Base-by-base conservation (phyloP, 1,140 invertebrate species). In the Drosophila nigromelanica region DNA sequence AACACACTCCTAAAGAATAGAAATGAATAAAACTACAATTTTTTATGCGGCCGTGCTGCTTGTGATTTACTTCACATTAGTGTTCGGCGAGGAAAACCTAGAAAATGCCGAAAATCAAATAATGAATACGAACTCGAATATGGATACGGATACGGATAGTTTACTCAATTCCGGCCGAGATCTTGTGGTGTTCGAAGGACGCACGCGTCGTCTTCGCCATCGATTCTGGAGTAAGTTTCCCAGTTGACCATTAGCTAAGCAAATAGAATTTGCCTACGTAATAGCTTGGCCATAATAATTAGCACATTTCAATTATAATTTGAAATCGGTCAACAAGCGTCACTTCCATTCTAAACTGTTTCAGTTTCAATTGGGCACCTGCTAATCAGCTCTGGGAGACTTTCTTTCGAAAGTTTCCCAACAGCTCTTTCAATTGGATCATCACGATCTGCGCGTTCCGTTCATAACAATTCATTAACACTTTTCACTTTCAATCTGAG, bases 401-500 rank as follows among this genome's bases (percentile, higher is more conserved):
- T 89, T 89, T 89, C 80, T 89, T 89, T 83, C 62, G 80, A 89
- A 89, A 89, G 79, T 89, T 83, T 56, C 37, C 69, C 56, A 12
- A 15, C 55, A 60, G 55, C n/a, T 51, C 52, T 66, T 42, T 21
- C 61, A 79, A 89, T 77, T 89, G 79, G 45, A 69, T 14, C 35
- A 80, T 80, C 83, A 89, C 83, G 83, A 74, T 64, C 45, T 50
- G 33, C 45, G 60, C 15, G 6, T 35, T 43, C 40, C 30, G 50
- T 50, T 52, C 62, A 42, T 76, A 59, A 62, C 67, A 58, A 68
- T 61, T 54, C 75, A 85, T 90, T 90, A 90, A 74, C 89, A 90
- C 89, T 90, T 90, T 90, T 90, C 89, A 90, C 89, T 90, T 90
- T 90, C 89, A 80, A 75, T 89, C 67, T 62, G 43, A 21, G 39